Conservation (phyloP, 2,113 vertebrate species). For the Poicephalus gulielmi region DNA sequence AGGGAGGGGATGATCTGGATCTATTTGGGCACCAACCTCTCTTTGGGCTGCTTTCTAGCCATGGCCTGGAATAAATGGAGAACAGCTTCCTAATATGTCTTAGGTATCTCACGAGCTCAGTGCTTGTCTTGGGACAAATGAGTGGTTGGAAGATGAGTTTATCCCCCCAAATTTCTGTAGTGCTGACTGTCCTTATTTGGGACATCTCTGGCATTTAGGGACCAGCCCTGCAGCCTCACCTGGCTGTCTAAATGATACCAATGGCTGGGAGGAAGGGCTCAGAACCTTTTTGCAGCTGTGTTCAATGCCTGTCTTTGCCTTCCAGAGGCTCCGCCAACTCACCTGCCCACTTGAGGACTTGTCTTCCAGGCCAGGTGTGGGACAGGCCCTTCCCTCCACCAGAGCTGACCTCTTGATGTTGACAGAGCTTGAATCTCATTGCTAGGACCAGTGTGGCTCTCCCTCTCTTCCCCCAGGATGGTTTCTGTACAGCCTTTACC, state of each 20-base stretch:
- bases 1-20: neutral
- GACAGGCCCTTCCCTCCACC: neutral
- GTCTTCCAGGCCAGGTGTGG: neutral
- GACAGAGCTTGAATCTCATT: slow-evolving; percentile 70
- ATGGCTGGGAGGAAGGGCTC: neutral
- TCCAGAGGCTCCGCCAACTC: slow-evolving; percentile 76
- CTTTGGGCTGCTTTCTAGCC: neutral
- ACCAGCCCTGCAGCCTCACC: neutral
- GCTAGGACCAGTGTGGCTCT: slow-evolving; percentile 45
- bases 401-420: slow-evolving; percentile 52
- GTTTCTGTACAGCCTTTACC: neutral
- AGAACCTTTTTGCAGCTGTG: neutral
- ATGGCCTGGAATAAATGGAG: neutral
- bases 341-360: slow-evolving; percentile 76
- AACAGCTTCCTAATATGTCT: neutral
- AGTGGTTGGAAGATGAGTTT: neutral
- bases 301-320: slow-evolving; percentile 24
- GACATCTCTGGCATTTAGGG: neutral
- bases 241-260: neutral
- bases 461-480: neutral
- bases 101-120: neutral
- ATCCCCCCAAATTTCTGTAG: neutral
- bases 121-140: neutral
- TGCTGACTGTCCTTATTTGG: neutral
- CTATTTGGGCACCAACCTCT: neutral